Percentiles rank a stretch among this genome's conserved stretches.
These are phyloP conservation scores for Tetramorium alpestre DNA, from an alignment of 1,140 invertebrate genomes.

Conservation along the genomic window DNA sequence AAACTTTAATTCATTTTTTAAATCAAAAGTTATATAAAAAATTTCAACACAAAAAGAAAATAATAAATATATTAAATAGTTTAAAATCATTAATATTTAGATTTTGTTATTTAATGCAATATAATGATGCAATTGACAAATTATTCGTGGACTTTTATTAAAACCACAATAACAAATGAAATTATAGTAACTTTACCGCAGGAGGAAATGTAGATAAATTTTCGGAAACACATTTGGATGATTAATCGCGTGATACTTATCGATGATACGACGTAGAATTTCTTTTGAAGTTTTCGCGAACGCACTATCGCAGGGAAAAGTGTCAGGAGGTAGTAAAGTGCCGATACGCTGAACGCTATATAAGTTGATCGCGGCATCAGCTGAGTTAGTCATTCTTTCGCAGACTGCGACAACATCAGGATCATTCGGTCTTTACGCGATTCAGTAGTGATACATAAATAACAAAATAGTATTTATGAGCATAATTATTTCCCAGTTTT, in stretches of 20 bases:
- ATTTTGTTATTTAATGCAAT: not conserved
- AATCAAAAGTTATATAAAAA: not conserved
- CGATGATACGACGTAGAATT: not conserved
- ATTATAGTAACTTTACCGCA: not conserved
- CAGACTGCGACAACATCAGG: conserved; percentile 67
- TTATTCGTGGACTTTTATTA: not conserved
- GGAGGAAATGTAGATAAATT: not conserved
- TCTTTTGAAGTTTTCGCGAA: conserved; percentile 23
- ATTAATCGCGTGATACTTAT: not conserved
- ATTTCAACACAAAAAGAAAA: not conserved
- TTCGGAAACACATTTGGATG: conserved; percentile 2
- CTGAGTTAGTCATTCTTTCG: conserved; percentile 81
- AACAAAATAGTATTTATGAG: not conserved
- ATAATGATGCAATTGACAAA: not conserved
- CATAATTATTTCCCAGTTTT: conserved; percentile 1
- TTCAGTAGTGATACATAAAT: conserved; percentile 39
- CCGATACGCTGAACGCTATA: conserved; percentile 78
- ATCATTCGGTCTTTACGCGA: conserved; percentile 52
- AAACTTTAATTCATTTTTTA: not conserved
- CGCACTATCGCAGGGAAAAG: not conserved
- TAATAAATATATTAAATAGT: not conserved
- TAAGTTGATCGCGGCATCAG: conserved; percentile 80
- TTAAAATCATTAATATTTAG: not conserved
- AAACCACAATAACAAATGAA: not conserved
- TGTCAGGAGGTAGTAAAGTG: conserved; percentile 26